These are phyloP conservation scores for Pomatostomus ruficeps DNA, from an alignment of 2,113 vertebrate genomes.

Conservation along the genomic window DNA sequence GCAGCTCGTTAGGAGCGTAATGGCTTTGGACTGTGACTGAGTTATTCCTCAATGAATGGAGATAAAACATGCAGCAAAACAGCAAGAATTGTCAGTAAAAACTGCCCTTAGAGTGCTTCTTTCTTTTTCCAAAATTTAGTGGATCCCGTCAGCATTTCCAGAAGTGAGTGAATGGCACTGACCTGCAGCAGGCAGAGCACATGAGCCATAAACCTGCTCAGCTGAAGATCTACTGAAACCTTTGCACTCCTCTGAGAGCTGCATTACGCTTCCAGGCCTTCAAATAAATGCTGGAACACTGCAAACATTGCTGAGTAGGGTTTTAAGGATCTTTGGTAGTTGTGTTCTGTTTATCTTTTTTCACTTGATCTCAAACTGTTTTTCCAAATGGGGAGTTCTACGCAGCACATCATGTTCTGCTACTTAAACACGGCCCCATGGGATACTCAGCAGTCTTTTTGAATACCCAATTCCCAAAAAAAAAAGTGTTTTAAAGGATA, in stretches of 20 bases:
- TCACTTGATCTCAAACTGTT: neutral
- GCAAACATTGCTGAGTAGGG: neutral
- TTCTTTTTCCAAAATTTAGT: neutral
- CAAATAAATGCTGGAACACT: neutral
- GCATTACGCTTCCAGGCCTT: neutral
- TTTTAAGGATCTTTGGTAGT: neutral
- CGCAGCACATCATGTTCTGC: neutral
- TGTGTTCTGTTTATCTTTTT: neutral
- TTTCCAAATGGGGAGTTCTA: neutral
- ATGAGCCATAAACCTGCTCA: accelerated
- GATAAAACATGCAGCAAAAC: neutral
- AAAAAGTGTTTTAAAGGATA: neutral
- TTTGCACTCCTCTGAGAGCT: neutral
- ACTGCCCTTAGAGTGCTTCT: neutral
- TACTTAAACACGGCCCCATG: neutral
- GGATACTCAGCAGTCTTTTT: neutral
- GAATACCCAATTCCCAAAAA: neutral
- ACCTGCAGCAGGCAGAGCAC: neutral
- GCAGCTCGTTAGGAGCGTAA: neutral
- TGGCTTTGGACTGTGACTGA: neutral
- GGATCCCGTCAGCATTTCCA: neutral
- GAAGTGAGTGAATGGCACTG: neutral
- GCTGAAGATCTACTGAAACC: neutral
- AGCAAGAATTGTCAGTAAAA: neutral
- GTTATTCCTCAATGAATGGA: neutral